Evolutionary conservation across 2,113 vertebrate species (phyloP).

Genomic region (Bujurquina vittata): DNA sequence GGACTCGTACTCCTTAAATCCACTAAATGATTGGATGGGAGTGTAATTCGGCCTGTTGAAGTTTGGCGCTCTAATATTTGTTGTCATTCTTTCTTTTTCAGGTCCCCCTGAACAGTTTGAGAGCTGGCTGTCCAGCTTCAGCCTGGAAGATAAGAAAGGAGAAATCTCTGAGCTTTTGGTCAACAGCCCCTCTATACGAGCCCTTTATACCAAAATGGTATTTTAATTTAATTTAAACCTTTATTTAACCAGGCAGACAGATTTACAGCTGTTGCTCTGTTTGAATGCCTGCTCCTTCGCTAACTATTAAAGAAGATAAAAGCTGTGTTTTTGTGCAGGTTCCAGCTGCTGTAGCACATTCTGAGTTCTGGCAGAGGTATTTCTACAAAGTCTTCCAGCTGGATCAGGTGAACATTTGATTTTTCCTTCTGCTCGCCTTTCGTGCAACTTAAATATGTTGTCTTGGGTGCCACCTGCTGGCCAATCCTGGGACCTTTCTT

Average conservation of each 20-base stretch:
- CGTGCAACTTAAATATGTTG: background rate
- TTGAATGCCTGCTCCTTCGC: background rate
- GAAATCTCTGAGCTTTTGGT: slow-evolving; percentile 92
- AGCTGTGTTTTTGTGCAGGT: slow-evolving; percentile 79
- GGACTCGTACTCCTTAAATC: background rate
- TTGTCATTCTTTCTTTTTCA: slow-evolving; percentile 57
- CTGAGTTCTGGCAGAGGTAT: slow-evolving; percentile 97
- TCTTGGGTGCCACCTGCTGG: slow-evolving; percentile 64
- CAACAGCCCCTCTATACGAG: slow-evolving; percentile 91
- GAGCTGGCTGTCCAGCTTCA: slow-evolving; percentile 88
- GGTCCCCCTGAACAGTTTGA: slow-evolving; percentile 91
- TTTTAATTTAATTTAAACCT: too few species aligned
- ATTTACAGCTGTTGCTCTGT: background rate
- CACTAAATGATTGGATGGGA: background rate
- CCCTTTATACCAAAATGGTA: slow-evolving; percentile 98
- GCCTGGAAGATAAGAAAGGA: slow-evolving; percentile 90
- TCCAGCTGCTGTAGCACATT: slow-evolving; percentile 92
- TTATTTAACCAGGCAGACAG: too few species aligned
- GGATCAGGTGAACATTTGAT: slow-evolving; percentile 85
- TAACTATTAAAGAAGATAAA: background rate
- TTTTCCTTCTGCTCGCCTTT: background rate
- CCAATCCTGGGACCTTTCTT: background rate
- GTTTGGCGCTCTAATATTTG: background rate
- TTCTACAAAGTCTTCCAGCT: slow-evolving; percentile 96
- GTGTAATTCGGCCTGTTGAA: too few species aligned